These are phyloP conservation scores for Prunella himalayana DNA, from an alignment of 2,113 vertebrate genomes.

Conservation along the genomic window DNA sequence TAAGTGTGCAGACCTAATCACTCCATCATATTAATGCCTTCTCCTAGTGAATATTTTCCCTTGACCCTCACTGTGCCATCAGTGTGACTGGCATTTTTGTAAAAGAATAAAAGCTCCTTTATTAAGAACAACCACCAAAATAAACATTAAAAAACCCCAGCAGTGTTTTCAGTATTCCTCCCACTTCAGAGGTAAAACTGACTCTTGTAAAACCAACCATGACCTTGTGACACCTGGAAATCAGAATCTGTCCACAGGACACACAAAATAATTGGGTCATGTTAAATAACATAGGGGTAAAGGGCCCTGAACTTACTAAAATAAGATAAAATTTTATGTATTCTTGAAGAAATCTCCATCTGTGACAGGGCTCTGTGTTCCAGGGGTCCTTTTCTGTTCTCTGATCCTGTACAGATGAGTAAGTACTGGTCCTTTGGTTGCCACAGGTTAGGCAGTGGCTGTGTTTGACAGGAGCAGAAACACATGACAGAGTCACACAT, in stretches of 20 bases:
- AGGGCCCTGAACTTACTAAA: not conserved
- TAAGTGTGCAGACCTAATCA: not conserved
- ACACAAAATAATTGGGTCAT: not conserved
- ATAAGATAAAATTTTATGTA: not conserved
- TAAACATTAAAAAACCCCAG: not conserved
- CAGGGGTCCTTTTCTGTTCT: not conserved
- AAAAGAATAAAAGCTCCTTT: not conserved
- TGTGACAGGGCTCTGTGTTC: not conserved
- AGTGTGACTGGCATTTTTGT: not conserved
- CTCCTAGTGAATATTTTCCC: not conserved
- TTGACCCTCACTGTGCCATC: not conserved
- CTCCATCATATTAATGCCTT: not conserved
- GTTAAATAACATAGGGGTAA: not conserved
- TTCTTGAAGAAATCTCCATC: not conserved
- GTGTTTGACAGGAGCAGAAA: not conserved
- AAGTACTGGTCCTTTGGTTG: not conserved
- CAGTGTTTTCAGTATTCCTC: not conserved
- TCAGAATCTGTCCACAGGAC: not conserved
- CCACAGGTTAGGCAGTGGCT: not conserved
- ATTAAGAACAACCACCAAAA: not conserved
- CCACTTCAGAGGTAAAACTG: not conserved
- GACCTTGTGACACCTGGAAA: not conserved
- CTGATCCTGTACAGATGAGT: not conserved
- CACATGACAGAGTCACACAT: not conserved
- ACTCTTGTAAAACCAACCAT: not conserved